These are phyloP conservation scores for Sinelater perroti DNA, from an alignment of 2,888 invertebrate species.

Conservation along the genomic window DNA sequence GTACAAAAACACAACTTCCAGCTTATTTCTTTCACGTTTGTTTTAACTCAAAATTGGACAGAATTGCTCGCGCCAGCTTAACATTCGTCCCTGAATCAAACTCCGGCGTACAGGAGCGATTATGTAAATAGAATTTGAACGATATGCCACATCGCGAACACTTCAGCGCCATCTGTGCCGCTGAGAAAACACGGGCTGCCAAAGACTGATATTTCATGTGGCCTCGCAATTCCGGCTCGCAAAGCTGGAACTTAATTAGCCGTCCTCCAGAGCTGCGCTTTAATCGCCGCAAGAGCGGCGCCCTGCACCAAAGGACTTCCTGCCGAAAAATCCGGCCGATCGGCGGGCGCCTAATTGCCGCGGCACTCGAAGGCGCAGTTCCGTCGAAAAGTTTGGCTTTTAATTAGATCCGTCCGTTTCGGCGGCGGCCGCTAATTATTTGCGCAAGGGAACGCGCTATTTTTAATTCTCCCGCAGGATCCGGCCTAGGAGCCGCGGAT, in stretches of 20 bases:
- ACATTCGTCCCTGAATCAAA: no score
- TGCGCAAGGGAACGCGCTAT: slow-evolving; percentile 3
- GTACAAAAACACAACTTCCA: background rate
- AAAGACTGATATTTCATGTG: slow-evolving; percentile 23
- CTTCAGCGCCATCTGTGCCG: slow-evolving; percentile 27
- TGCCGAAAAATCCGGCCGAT: background rate
- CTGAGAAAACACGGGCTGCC: slow-evolving; percentile 14
- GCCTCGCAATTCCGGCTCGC: no score
- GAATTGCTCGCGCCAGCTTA: no score
- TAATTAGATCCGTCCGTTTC: slow-evolving; percentile 5
- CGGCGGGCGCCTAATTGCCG: no score
- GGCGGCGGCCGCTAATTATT: slow-evolving; percentile 2
- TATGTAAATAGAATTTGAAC: slow-evolving; percentile 39
- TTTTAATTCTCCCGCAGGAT: background rate
- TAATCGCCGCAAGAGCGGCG: background rate
- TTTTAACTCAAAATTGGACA: slow-evolving; percentile 3
- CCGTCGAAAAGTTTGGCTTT: background rate
- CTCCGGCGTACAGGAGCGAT: slow-evolving; percentile 27
- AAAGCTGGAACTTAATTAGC: slow-evolving; percentile 18
- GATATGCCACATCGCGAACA: slow-evolving; percentile 36
- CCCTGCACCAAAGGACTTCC: background rate
- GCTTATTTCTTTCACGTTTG: slow-evolving; percentile 7
- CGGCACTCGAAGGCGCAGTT: background rate
- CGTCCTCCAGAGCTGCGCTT: slow-evolving; percentile 9
- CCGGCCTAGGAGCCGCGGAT: background rate